phyloP scores from a whole-genome alignment of 2,888 invertebrate species.

The Globia sparganii region DNA sequence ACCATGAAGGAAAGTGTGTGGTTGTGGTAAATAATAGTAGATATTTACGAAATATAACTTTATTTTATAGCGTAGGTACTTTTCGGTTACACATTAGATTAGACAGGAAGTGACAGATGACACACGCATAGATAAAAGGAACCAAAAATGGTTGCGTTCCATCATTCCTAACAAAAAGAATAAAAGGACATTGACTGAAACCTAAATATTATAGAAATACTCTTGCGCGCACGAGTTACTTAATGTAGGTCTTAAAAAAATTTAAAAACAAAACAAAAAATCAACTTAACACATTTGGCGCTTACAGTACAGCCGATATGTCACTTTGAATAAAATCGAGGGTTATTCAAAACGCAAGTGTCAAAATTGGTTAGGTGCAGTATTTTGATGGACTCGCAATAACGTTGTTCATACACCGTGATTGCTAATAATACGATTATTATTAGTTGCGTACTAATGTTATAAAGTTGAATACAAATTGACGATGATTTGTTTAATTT shows the following conservation, averaged over 20 bases:
- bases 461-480: conserved; percentile 57
- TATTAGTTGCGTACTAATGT: conserved; percentile 72
- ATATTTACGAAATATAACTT: too few species aligned
- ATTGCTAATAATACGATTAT: conserved; percentile 87
- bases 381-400: conserved; percentile 78
- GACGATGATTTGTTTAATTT: conserved; percentile 43
- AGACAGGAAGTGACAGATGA: too few species aligned
- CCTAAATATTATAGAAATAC: background rate
- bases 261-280: conserved; percentile 32
- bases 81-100: too few species aligned
- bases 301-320: conserved; percentile 62
- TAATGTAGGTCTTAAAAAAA: background rate
- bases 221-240: background rate
- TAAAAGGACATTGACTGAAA: background rate
- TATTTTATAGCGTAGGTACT: too few species aligned
- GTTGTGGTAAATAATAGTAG: too few species aligned
- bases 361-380: conserved; percentile 79
- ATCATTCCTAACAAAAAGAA: too few species aligned
- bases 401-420: conserved; percentile 77
- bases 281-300: conserved; percentile 64
- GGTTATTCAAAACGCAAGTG: conserved; percentile 78
- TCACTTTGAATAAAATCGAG: conserved; percentile 77
- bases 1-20: too few species aligned
- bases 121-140: too few species aligned
- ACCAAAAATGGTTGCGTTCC: too few species aligned